Conservation (phyloP, 2,888 invertebrate genomes). For the Hypselothyrea guttata region DNA sequence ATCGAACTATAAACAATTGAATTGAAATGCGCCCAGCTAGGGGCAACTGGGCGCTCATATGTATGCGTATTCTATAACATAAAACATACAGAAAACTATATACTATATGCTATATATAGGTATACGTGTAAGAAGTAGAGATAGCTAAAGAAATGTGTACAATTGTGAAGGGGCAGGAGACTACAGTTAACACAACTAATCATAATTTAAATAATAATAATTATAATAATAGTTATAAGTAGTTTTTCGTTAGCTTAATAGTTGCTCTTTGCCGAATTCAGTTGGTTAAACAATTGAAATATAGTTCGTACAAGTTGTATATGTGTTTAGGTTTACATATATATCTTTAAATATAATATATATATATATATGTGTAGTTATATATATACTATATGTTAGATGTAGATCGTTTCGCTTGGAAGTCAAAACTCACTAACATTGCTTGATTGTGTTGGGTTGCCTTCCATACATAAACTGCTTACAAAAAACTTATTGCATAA, state of each 20-base stretch:
- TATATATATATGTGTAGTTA: slow-evolving; percentile 12
- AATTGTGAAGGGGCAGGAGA: slow-evolving; percentile 14
- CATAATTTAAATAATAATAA: slow-evolving; percentile 17
- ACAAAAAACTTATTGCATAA: slow-evolving; percentile 67
- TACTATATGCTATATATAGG: slow-evolving; percentile 16
- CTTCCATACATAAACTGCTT: slow-evolving; percentile 26
- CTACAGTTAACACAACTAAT: slow-evolving; percentile 43
- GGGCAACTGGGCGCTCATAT: slow-evolving; percentile 48
- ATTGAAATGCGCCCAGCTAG: slow-evolving; percentile 14
- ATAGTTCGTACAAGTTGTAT: slow-evolving; percentile 14
- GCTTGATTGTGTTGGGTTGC: slow-evolving; percentile 74
- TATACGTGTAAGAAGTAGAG: slow-evolving; percentile 8
- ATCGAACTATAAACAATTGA: slow-evolving; percentile 53
- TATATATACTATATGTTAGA: no score
- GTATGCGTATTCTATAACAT: slow-evolving; percentile 69
- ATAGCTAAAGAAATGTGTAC: slow-evolving; percentile 26
- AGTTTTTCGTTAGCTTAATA: slow-evolving; percentile 24
- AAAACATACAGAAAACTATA: slow-evolving; percentile 34
- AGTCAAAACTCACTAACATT: slow-evolving; percentile 71
- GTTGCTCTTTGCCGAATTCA: slow-evolving; percentile 16
- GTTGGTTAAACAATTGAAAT: slow-evolving; percentile 13
- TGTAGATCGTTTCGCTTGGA: slow-evolving; percentile 45
- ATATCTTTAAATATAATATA: slow-evolving; percentile 18
- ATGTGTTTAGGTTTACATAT: slow-evolving; percentile 17
- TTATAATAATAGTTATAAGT: slow-evolving; percentile 45